Percentiles rank a stretch among this genome's conserved stretches.
Conservation (phyloP, 1,140 invertebrate genomes). For the Cherax quadricarinatus region DNA sequence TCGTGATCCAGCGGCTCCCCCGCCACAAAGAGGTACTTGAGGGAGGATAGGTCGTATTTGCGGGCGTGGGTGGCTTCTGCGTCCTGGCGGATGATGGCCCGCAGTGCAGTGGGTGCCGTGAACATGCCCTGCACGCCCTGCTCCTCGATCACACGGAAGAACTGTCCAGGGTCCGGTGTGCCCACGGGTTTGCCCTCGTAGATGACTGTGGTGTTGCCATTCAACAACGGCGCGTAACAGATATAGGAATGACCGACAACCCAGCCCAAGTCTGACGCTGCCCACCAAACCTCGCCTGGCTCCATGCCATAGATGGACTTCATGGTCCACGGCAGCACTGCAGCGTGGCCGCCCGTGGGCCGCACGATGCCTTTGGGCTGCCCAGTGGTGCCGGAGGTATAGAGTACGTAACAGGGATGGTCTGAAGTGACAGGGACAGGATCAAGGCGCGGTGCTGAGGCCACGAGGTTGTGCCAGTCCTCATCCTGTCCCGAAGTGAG, state of each 20-base stretch:
- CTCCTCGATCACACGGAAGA: conserved; percentile 92
- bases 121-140: conserved; percentile 91
- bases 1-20: conserved; percentile 96
- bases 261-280: conserved; percentile 92
- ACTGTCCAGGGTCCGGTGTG: conserved; percentile 93
- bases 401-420: conserved; percentile 93
- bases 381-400: conserved; percentile 84
- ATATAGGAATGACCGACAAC: conserved; percentile 96
- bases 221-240: conserved; percentile 91
- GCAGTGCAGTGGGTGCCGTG: conserved; percentile 92
- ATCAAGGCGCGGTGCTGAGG: conserved; percentile 82
- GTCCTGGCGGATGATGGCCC: conserved; percentile 88
- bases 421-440: conserved; percentile 92
- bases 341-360: conserved; percentile 91
- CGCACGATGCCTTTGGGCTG: conserved; percentile 90
- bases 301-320: conserved; percentile 88
- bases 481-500: conserved; percentile 83
- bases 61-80: conserved; percentile 74
- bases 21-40: conserved; percentile 90
- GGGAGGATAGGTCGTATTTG: conserved; percentile 76
- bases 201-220: conserved; percentile 89
- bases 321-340: conserved; percentile 90
- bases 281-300: conserved; percentile 90
- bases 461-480: conserved; percentile 86
- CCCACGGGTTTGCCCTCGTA: conserved; percentile 97